Evolutionary conservation across 2,797 vertebrate species (phyloP).

Genomic region (Gambusia yucatana): DNA sequence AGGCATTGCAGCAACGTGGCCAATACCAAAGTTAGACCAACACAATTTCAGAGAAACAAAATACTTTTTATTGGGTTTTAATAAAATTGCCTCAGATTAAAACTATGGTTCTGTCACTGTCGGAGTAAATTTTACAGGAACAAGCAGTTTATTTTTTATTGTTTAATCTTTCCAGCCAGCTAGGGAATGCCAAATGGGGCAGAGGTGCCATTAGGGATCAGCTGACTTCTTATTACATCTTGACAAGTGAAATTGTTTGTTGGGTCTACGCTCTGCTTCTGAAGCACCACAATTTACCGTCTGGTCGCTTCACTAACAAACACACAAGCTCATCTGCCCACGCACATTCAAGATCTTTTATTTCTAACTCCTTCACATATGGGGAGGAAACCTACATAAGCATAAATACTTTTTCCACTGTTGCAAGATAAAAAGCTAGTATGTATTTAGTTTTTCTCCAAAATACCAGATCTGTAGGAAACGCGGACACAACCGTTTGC

Average conservation of each 20-base stretch:
- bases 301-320: slow-evolving; percentile 56
- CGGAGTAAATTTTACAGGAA: not conserved
- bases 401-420: slow-evolving; percentile 28
- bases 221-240: slow-evolving; percentile 49
- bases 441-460: not conserved
- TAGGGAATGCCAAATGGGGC: not conserved
- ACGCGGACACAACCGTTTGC: slow-evolving; percentile 19
- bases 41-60: not conserved
- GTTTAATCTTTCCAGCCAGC: slow-evolving; percentile 10
- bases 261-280: slow-evolving; percentile 41
- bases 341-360: slow-evolving; percentile 36
- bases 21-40: not conserved
- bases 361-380: slow-evolving; percentile 38
- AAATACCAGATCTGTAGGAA: slow-evolving; percentile 14
- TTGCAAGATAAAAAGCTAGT: slow-evolving; percentile 42
- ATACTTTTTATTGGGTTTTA: not conserved
- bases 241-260: slow-evolving; percentile 46
- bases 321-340: slow-evolving; percentile 24
- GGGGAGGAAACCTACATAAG: slow-evolving; percentile 13
- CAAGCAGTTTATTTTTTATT: slow-evolving; percentile 32
- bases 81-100: not conserved
- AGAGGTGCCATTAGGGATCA: slow-evolving; percentile 24
- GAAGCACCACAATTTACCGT: slow-evolving; percentile 60
- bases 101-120: not conserved
- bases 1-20: not conserved